Conservation (phyloP, 2,888 invertebrate genomes). For the Penaeus monodon region DNA sequence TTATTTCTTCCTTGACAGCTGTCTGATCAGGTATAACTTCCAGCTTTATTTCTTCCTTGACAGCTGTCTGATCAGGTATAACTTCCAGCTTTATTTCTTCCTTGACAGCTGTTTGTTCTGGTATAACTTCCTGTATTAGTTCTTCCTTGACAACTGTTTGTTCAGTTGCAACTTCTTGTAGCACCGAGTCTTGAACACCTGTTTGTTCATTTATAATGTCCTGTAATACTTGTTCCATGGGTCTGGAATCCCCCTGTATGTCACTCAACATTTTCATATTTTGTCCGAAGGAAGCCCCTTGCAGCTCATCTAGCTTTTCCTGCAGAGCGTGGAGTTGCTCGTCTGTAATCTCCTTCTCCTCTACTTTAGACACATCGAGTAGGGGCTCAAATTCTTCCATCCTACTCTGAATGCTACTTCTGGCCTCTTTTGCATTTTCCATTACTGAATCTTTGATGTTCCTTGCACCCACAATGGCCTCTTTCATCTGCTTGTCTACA, state of each 20-base stretch:
- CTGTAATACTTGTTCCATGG: slow-evolving; percentile 38
- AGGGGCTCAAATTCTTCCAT: slow-evolving; percentile 13
- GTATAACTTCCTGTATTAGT: background rate
- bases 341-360: slow-evolving; percentile 53
- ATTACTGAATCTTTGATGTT: background rate
- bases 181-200: too few relatives aligned
- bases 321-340: slow-evolving; percentile 58
- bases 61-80: background rate
- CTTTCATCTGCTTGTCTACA: too few relatives aligned
- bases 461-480: too few relatives aligned
- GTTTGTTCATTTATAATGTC: slow-evolving; percentile 14
- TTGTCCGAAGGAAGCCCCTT: slow-evolving; percentile 49
- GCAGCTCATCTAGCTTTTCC: slow-evolving; percentile 53
- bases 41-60: background rate
- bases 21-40: background rate
- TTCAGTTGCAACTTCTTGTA: background rate
- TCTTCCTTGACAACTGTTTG: background rate
- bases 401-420: background rate
- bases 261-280: slow-evolving; percentile 57
- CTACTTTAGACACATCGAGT: slow-evolving; percentile 5
- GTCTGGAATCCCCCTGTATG: slow-evolving; percentile 39
- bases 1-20: background rate
- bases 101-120: background rate
- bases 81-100: background rate
- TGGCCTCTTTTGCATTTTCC: background rate